Percentiles rank a stretch among this genome's conserved stretches.
phyloP scores from a whole-genome alignment of 2,797 vertebrate genomes.

The Dendrocincla tyrannina region DNA sequence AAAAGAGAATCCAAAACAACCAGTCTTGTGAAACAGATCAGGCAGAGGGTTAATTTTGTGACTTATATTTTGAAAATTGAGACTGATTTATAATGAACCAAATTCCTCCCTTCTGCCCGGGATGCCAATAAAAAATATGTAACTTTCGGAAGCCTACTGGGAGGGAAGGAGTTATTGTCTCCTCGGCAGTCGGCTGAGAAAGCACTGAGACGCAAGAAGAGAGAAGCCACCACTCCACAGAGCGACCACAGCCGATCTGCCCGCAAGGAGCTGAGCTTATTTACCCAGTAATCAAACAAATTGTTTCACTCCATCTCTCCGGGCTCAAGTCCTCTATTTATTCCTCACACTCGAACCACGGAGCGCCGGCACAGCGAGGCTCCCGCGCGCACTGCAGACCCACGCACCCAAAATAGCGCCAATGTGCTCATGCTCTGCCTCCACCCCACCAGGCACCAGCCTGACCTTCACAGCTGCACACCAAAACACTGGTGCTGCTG shows the following conservation, averaged over 20 bases:
- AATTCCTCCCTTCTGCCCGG: background rate
- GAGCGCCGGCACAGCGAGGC: rapidly evolving
- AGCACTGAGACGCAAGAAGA: background rate
- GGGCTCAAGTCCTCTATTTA: background rate
- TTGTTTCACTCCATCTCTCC: background rate
- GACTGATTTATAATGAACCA: background rate
- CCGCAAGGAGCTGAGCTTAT: background rate
- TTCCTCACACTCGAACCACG: rapidly evolving
- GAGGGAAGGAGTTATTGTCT: background rate
- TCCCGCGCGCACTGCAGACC: background rate
- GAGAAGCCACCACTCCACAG: background rate
- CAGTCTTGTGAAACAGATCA: background rate
- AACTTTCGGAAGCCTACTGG: background rate
- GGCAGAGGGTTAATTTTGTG: background rate
- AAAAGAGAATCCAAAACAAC: background rate
- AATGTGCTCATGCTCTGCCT: rapidly evolving
- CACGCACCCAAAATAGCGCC: rapidly evolving
- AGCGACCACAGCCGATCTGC: background rate
- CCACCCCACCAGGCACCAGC: background rate
- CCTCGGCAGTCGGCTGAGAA: background rate
- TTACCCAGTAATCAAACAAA: background rate
- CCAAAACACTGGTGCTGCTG: rapidly evolving
- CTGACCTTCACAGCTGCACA: rapidly evolving
- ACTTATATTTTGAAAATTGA: background rate
- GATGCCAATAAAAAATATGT: background rate